Evolutionary conservation across 2,888 invertebrate genomes (phyloP), one percentile per base, ranked within the genome.

Genomic region (Chloroclysta siterata): DNA sequence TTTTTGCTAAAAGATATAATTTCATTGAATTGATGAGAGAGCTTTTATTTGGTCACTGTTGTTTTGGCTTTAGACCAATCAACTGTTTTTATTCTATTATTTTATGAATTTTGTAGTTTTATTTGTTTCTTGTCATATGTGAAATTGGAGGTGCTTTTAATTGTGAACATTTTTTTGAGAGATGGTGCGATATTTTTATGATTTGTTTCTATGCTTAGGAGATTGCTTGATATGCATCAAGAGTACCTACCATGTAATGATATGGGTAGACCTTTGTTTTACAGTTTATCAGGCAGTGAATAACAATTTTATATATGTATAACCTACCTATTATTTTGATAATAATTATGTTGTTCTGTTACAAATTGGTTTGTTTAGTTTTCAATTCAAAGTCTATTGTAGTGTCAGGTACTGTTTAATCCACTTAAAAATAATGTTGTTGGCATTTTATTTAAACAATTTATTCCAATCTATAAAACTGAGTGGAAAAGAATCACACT

Each of bases 401-500:
- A 15, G 46, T 11, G 36, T 15, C 17, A 8, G 17, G 15, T 76
- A 77, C 81, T 85, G 80, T 80, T 79, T 80, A 80, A 78, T 80
- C 70, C 65, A 72, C 71, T 72, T 73, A 81, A 17, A 17, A 22
- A 22, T 22, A 22, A 17, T 28, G 8, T 8, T 88, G 88, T 89
- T 89, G 86, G 88, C 89, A 89, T 89, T 89, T 90, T 87, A 87
- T 87, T 88, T 86, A 84, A 82, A 83, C 77, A 81, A 80, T 71
- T 73, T 86, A 87, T 88, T 89, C 85, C 87, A 88, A 83, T 85
- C 81, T 86, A 76, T 84, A 81, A 85, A 87, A 81, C 83, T 80
- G 83, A 83, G 82, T 84, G 86, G 55, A 84, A 83, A 79, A 70
- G 80, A 83, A 81, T 77, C 79, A 80, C 82, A 80, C 76, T 81